phyloP scores from a whole-genome alignment of 2,888 invertebrate species.

The Brachyptera putata region DNA sequence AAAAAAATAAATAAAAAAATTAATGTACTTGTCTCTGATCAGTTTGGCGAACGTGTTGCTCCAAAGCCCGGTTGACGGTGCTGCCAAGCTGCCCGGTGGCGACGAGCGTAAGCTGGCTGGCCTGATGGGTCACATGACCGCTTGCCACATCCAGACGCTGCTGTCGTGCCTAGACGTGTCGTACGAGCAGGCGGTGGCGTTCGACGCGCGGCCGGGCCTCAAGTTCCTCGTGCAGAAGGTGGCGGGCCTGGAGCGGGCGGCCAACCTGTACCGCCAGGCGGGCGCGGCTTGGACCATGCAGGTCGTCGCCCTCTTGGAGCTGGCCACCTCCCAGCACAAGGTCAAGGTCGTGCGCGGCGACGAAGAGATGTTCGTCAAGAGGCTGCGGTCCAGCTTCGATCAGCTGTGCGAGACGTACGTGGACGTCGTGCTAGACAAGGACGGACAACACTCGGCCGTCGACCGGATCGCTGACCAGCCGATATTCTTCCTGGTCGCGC shows the following conservation, averaged over 20 bases:
- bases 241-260: constrained; percentile 77
- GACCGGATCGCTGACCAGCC: constrained; percentile 50
- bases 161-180: constrained; percentile 77
- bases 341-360: constrained; percentile 37
- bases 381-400: constrained; percentile 46
- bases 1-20: too few species aligned
- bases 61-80: constrained; percentile 39
- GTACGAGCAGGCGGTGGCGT: constrained; percentile 75
- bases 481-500: constrained; percentile 54
- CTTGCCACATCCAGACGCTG: constrained; percentile 63
- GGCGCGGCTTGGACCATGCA: constrained; percentile 89
- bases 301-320: constrained; percentile 77
- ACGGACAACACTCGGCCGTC: constrained; percentile 45
- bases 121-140: constrained; percentile 47
- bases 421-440: constrained; percentile 48
- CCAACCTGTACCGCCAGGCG: constrained; percentile 88
- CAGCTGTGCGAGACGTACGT: constrained; percentile 50
- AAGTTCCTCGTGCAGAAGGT: constrained; percentile 94
- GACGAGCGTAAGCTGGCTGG: constrained; percentile 39
- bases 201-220: constrained; percentile 85
- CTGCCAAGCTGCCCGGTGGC: constrained; percentile 33
- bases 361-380: constrained; percentile 32
- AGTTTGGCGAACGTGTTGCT: constrained; percentile 47
- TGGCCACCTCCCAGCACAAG: constrained; percentile 64
- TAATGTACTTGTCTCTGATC: too few species aligned